Evolutionary conservation across 2,888 invertebrate species (phyloP).

Genomic region (Stenichneumon culpator): DNA sequence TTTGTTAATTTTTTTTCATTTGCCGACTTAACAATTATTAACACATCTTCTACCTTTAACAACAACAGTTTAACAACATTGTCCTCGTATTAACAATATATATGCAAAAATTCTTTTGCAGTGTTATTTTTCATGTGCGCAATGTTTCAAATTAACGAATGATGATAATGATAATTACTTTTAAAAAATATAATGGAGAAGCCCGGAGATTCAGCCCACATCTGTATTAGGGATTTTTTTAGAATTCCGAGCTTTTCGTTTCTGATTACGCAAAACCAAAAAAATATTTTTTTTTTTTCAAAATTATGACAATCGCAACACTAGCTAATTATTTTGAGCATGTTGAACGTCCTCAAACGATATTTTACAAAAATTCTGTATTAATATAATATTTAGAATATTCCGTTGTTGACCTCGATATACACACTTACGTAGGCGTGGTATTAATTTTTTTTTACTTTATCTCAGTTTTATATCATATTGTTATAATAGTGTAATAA

Average conservation of each 20-base stretch:
- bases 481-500: constrained; percentile 53
- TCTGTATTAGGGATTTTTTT: not conserved
- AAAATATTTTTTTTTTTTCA: constrained; percentile 14
- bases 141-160: constrained; percentile 29
- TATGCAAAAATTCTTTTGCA: constrained; percentile 52
- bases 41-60: constrained; percentile 80
- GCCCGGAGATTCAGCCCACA: not conserved
- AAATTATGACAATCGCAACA: constrained; percentile 43
- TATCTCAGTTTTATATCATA: constrained; percentile 64
- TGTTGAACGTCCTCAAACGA: constrained; percentile 78
- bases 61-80: constrained; percentile 82
- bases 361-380: constrained; percentile 42
- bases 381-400: constrained; percentile 78
- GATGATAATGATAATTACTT: constrained; percentile 8
- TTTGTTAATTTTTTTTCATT: constrained; percentile 29
- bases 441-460: constrained; percentile 62
- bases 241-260: constrained; percentile 1
- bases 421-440: constrained; percentile 70
- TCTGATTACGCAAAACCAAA: not conserved
- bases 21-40: constrained; percentile 76
- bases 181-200: not conserved
- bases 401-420: constrained; percentile 78
- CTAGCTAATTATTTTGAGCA: constrained; percentile 76
- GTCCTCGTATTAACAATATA: constrained; percentile 76
- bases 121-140: constrained; percentile 42